phyloP scores from a whole-genome alignment of 2,888 invertebrate species.

The Lagria hirta region DNA sequence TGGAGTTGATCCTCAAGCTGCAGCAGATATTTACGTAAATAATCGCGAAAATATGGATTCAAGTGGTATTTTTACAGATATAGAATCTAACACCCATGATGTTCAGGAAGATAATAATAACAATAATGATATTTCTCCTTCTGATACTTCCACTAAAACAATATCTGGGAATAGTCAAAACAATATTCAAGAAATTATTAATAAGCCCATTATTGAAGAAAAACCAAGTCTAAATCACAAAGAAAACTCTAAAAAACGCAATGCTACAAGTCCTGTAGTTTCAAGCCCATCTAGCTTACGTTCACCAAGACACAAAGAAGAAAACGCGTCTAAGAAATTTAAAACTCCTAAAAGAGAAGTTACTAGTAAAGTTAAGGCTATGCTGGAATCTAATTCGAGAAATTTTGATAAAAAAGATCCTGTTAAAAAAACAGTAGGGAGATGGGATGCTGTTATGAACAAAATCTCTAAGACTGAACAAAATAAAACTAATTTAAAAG shows the following conservation, averaged over 20 bases:
- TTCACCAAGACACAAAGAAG: slow-evolving; percentile 52
- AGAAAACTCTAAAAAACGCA: slow-evolving; percentile 42
- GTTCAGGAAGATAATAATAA: slow-evolving; percentile 30
- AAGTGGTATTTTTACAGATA: slow-evolving; percentile 85
- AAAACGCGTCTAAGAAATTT: slow-evolving; percentile 65
- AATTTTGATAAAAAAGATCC: slow-evolving; percentile 58
- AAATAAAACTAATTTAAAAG: slow-evolving; percentile 72
- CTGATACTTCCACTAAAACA: slow-evolving; percentile 62
- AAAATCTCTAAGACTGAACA: slow-evolving; percentile 76
- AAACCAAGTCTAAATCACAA: slow-evolving; percentile 8
- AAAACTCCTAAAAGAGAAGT: slow-evolving; percentile 79
- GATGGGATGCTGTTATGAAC: slow-evolving; percentile 84
- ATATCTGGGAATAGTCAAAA: slow-evolving; percentile 59
- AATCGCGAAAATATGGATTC: slow-evolving; percentile 83
- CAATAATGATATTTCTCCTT: slow-evolving; percentile 60
- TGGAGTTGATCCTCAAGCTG: slow-evolving; percentile 62
- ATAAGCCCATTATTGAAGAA: slow-evolving; percentile 25
- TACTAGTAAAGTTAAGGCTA: slow-evolving; percentile 73
- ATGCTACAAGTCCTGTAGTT: slow-evolving; percentile 44
- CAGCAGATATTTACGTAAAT: slow-evolving; percentile 58
- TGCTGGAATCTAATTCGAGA: slow-evolving; percentile 62
- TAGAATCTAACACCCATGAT: slow-evolving; percentile 69
- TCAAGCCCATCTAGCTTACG: slow-evolving; percentile 46
- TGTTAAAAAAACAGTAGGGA: slow-evolving; percentile 61
- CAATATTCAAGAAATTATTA: slow-evolving; percentile 37